Conservation (phyloP, 2,113 vertebrate genomes). For the Pimephales promelas region DNA sequence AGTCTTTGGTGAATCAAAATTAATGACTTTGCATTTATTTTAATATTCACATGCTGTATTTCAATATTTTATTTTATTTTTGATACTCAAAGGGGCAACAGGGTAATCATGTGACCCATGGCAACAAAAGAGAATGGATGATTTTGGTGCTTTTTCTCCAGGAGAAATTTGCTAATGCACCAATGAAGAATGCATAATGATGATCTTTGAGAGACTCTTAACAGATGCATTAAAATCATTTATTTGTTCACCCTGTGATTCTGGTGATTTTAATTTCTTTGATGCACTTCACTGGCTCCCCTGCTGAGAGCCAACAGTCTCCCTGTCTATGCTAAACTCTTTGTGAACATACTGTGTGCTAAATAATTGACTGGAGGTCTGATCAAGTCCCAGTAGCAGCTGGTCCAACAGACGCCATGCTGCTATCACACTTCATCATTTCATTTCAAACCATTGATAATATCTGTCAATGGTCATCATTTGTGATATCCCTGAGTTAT, state of each 20-base stretch:
- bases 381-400: conserved; percentile 51
- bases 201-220: conserved; percentile 5
- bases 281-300: conserved; percentile 41
- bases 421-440: conserved; percentile 45
- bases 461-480: conserved; percentile 50
- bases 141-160: background rate
- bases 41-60: too few species aligned
- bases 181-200: background rate
- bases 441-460: conserved; percentile 46
- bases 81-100: background rate
- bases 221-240: background rate
- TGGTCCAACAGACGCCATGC: conserved; percentile 52
- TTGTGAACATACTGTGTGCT: conserved; percentile 42
- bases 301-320: conserved; percentile 16
- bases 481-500: conserved; percentile 24
- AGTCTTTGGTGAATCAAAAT: too few species aligned
- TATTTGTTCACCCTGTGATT: conserved; percentile 25
- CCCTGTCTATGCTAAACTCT: conserved; percentile 41
- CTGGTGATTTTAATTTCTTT: conserved; percentile 41
- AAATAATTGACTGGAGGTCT: conserved; percentile 55
- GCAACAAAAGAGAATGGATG: background rate
- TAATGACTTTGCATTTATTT: too few species aligned
- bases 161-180: background rate
- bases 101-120: background rate
- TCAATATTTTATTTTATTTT: too few species aligned